Base-by-base conservation (phyloP, 2,797 vertebrate genomes). In the Kryptolebias ocellatus region DNA sequence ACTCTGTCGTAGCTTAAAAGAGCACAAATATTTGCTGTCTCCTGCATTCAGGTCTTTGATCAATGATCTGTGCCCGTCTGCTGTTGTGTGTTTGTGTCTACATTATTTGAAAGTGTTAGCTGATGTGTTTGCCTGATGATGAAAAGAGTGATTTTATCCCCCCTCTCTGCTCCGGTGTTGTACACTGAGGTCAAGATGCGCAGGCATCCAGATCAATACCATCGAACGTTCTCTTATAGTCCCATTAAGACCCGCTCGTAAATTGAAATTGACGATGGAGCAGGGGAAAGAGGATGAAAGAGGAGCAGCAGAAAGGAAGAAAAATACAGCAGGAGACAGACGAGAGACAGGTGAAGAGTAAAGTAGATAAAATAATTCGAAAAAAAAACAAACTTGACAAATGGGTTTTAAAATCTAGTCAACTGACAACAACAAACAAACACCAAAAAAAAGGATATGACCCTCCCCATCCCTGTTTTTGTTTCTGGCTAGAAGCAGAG, bases 221-320 rank as follows among this genome's bases (percentile, higher is more conserved):
- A 90, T 89, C 84, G 86, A 92, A 78, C 79, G 64, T 64, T 79
- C 89, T 86, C 86, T 91, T 89, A 90, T 89, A 85, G 87, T 89
- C 90, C 91, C 83, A 92, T 92, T 92, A 92, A 89, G 89, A 73
- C 79, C 72, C 0, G 58, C 78, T 84, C 80, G 80, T 92, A 88
- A 92, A 92, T 90, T 90, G 88, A 89, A 92, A 91, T 88, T 91
- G 90, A 91, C 74, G 80, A 89, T 74, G 47, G 78, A 79, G 61
- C 46, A 74, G 72, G 72, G 54, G 79, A 64, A 66, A 76, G 51
- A 55, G 52, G 71, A 58, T 60, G 46, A 6, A 60, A 73, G 45
- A 71, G 57, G 72, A 31, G 54, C 50, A 42, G 51, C 69, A 64
- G 66, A 69, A 67, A 65, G 50, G 24, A 75, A 72, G 53, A 66